These are phyloP conservation scores for Willisornis vidua DNA, from an alignment of 2,113 vertebrate genomes.

Conservation along the genomic window DNA sequence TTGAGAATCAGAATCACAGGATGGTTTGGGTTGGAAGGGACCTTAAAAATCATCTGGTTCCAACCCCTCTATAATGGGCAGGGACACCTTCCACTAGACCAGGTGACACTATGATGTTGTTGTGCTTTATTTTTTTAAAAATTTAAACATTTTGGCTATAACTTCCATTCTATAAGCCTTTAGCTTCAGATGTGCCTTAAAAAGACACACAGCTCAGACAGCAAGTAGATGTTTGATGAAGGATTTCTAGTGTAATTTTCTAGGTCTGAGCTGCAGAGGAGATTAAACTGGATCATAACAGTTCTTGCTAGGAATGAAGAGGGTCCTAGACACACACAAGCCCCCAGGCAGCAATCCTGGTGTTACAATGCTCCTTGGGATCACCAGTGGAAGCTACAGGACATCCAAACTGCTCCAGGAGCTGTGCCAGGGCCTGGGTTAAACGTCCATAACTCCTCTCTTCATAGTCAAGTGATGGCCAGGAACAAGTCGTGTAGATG, in stretches of 20 bases:
- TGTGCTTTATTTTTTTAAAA: neutral
- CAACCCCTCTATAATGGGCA: neutral
- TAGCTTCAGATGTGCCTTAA: neutral
- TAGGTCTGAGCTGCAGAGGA: neutral
- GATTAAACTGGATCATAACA: neutral
- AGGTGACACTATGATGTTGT: neutral
- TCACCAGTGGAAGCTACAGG: neutral
- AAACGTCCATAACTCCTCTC: neutral
- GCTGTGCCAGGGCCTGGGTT: neutral
- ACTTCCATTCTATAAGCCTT: neutral
- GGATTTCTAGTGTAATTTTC: neutral
- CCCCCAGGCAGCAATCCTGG: neutral
- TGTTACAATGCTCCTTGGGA: neutral
- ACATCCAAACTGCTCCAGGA: neutral
- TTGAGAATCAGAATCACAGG: neutral
- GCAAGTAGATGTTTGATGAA: neutral
- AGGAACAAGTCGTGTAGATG: neutral
- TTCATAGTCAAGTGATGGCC: neutral
- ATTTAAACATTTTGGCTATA: neutral
- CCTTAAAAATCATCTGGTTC: neutral
- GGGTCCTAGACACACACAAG: neutral
- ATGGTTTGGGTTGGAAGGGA: neutral
- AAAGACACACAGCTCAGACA: rapidly evolving
- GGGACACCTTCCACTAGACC: neutral
- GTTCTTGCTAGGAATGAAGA: neutral